phyloP scores from a whole-genome alignment of 2,113 vertebrate genomes.

The Catharus fuscescens region DNA sequence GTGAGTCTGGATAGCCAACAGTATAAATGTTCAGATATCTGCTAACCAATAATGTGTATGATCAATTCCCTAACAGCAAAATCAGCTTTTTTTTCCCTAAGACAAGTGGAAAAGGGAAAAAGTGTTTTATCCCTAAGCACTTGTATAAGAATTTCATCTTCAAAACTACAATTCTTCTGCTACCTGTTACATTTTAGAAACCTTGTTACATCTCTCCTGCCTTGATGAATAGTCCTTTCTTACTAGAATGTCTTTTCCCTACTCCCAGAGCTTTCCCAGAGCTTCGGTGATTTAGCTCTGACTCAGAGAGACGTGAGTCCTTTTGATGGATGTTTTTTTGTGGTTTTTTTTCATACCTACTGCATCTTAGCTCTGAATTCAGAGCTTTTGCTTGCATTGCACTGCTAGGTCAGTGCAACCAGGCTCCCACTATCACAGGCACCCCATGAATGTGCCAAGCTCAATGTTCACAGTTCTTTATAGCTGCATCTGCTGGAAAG shows the following conservation, averaged over 20 bases:
- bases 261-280: background rate
- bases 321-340: background rate
- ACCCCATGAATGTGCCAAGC: background rate
- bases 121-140: too few species aligned
- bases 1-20: background rate
- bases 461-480: background rate
- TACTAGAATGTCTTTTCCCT: background rate
- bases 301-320: background rate
- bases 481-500: background rate
- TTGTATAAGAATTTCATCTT: background rate
- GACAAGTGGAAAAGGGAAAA: background rate
- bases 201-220: background rate
- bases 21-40: background rate
- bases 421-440: background rate
- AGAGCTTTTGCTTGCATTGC: background rate
- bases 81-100: background rate
- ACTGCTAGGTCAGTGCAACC: background rate
- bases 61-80: background rate
- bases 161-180: background rate
- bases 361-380: conserved; percentile 7
- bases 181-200: background rate
- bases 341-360: background rate
- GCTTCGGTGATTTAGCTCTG: background rate
- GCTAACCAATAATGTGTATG: background rate
- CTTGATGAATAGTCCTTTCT: background rate